phyloP scores from a whole-genome alignment of 2,888 invertebrate genomes.

The Acronicta alni region DNA sequence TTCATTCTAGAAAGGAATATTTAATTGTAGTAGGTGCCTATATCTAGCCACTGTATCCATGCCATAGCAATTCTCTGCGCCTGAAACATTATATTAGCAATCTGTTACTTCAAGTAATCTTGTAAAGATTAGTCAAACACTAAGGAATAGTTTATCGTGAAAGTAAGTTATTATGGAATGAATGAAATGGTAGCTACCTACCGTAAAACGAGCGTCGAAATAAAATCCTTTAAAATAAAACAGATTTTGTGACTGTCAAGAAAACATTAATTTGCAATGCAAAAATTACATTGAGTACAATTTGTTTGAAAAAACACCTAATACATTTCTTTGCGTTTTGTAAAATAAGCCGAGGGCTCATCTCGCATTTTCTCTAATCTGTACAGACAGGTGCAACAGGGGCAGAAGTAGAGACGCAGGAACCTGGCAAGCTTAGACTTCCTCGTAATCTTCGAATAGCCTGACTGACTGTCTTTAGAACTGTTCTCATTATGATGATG shows the following conservation, averaged over 20 bases:
- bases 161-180: neutral
- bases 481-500: slow-evolving; percentile 50
- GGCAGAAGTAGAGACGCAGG: slow-evolving; percentile 82
- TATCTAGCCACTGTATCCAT: no score
- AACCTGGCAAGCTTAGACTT: slow-evolving; percentile 81
- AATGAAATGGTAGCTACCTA: neutral
- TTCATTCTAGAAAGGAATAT: no score
- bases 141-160: neutral
- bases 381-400: slow-evolving; percentile 83
- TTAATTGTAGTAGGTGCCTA: no score
- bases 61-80: no score
- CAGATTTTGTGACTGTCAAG: slow-evolving; percentile 12
- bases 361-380: slow-evolving; percentile 77
- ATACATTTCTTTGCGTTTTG: slow-evolving; percentile 39
- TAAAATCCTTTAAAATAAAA: slow-evolving; percentile 21
- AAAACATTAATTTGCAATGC: slow-evolving; percentile 18
- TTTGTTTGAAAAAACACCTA: slow-evolving; percentile 8
- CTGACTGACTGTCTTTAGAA: slow-evolving; percentile 63
- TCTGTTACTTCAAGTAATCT: neutral
- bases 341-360: slow-evolving; percentile 54
- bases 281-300: slow-evolving; percentile 30
- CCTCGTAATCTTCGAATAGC: slow-evolving; percentile 61
- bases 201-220: no score
- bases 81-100: slow-evolving; percentile 23
- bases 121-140: no score